Evolutionary conservation across 92 coral and sea anemone genomes (phyloP).

Genomic region (Siderastrea radians): DNA sequence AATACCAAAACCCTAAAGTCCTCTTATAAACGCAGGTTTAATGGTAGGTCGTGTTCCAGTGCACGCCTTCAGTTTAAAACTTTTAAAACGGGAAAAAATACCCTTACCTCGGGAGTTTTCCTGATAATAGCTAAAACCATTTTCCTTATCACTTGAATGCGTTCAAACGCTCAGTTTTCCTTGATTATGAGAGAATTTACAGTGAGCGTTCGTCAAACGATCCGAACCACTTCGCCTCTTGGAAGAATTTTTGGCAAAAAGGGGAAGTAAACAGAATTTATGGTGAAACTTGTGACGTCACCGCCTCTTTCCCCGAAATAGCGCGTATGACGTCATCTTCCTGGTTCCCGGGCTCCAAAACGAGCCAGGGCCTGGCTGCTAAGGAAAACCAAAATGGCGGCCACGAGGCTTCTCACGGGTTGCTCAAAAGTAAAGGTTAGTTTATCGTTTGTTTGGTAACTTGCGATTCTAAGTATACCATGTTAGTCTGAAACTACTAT

Average conservation of each 20-base stretch:
- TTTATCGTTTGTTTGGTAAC: background rate
- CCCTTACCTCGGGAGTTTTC: slow-evolving; percentile 71
- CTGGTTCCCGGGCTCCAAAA: slow-evolving; percentile 1
- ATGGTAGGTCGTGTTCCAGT: background rate
- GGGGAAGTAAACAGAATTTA: slow-evolving; percentile 19
- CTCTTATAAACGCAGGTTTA: background rate
- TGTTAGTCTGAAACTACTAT: background rate
- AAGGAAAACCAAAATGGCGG: slow-evolving; percentile 68
- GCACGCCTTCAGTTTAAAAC: slow-evolving; percentile 8
- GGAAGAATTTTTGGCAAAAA: background rate
- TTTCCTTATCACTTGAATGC: background rate
- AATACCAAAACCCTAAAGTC: background rate
- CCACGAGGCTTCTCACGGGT: slow-evolving; percentile 4
- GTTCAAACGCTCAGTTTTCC: background rate
- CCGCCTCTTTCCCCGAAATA: background rate
- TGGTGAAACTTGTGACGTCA: slow-evolving; percentile 42
- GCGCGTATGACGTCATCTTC: slow-evolving; percentile 3
- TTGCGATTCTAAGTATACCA: background rate
- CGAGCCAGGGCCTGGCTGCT: slow-evolving; percentile 30
- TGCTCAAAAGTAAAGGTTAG: slow-evolving; percentile 22
- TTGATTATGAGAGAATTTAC: slow-evolving; percentile 3
- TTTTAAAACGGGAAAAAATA: background rate
- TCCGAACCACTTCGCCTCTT: background rate
- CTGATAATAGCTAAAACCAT: slow-evolving; percentile 64
- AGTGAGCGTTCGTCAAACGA: background rate